phyloP scores from a whole-genome alignment of 1,140 invertebrate genomes.

The Leptinotarsa lineolata region DNA sequence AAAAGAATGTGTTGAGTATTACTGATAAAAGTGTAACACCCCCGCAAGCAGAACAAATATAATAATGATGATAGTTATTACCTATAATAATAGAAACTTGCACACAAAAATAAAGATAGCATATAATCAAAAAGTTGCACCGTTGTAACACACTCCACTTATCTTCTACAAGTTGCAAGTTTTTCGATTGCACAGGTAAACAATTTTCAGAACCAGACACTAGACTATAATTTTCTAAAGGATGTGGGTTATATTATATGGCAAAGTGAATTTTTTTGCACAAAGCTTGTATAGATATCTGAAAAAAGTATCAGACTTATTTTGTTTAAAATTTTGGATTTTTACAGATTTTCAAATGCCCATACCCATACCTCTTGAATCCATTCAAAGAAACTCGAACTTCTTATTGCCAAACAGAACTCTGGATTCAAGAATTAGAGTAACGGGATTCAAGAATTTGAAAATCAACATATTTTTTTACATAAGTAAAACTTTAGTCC shows the following conservation, averaged over 20 bases:
- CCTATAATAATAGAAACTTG: conserved; percentile 39
- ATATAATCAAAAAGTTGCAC: conserved; percentile 20
- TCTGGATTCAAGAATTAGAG: no score
- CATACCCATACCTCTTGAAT: no score
- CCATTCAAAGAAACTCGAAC: no score
- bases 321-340: no score
- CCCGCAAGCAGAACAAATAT: conserved; percentile 39
- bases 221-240: no score
- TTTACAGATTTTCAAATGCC: no score
- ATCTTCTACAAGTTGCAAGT: conserved; percentile 29
- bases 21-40: conserved; percentile 36
- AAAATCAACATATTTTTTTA: no score
- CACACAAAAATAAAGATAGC: conserved; percentile 43
- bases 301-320: no score
- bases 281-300: neutral
- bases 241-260: conserved; percentile 24
- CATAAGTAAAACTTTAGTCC: no score
- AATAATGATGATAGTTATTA: conserved; percentile 28
- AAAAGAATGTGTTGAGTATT: conserved; percentile 28
- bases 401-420: no score
- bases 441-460: no score
- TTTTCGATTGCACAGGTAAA: conserved; percentile 24
- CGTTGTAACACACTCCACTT: conserved; percentile 41
- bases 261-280: conserved; percentile 33
- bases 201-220: no score